Percentiles rank a stretch among this genome's conserved stretches.
Evolutionary conservation across 2,113 vertebrate species (phyloP).

Genomic region (Albula glossodonta): DNA sequence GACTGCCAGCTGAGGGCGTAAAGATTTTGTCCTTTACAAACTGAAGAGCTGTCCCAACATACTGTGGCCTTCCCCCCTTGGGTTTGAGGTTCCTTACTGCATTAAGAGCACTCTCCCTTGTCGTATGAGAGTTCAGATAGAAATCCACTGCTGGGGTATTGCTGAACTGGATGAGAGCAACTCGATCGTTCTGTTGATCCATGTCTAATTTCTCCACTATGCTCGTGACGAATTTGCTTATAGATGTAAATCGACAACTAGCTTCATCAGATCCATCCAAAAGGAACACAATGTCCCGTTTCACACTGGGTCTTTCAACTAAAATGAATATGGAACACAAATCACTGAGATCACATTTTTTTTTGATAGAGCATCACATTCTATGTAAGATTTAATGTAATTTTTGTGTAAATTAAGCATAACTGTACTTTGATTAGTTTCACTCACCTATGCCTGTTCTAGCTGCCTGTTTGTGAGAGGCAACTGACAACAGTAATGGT

Average conservation of each 20-base stretch:
- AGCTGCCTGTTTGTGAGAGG: slow-evolving; percentile 34
- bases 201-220: slow-evolving; percentile 61
- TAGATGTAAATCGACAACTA: slow-evolving; percentile 56
- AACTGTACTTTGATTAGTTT: not conserved
- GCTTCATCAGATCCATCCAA: slow-evolving; percentile 73
- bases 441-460: slow-evolving; percentile 53
- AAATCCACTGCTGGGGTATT: slow-evolving; percentile 62
- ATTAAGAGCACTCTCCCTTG: slow-evolving; percentile 51
- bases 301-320: slow-evolving; percentile 49
- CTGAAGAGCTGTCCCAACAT: slow-evolving; percentile 66
- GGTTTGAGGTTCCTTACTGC: slow-evolving; percentile 55
- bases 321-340: slow-evolving; percentile 35
- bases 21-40: slow-evolving; percentile 66
- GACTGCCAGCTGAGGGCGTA: slow-evolving; percentile 50
- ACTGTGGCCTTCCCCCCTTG: slow-evolving; percentile 65
- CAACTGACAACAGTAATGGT: slow-evolving; percentile 29
- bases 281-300: slow-evolving; percentile 72
- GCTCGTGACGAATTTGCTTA: slow-evolving; percentile 62
- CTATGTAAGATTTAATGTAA: too few relatives aligned
- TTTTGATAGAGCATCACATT: slow-evolving; percentile 48
- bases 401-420: not conserved
- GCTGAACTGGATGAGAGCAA: slow-evolving; percentile 72
- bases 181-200: slow-evolving; percentile 61
- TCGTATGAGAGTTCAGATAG: slow-evolving; percentile 57
- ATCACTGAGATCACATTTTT: not conserved